phyloP scores from a whole-genome alignment of 1,140 invertebrate genomes.

The Artemia franciscana region DNA sequence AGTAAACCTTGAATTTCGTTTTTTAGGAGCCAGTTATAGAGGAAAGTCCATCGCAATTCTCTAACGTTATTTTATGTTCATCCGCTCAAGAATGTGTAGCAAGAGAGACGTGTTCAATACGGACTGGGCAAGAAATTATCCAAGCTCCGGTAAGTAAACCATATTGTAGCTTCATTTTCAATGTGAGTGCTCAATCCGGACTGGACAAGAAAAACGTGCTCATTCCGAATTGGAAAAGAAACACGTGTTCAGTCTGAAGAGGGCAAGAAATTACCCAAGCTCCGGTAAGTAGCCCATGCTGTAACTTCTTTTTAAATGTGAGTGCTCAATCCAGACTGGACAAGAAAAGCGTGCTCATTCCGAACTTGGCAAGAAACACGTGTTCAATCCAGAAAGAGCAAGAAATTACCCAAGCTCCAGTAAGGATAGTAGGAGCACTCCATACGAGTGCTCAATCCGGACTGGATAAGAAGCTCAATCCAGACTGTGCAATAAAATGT shows the following conservation, averaged over 20 bases:
- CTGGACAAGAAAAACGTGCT: no score
- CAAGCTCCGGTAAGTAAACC: not conserved
- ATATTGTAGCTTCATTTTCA: no score
- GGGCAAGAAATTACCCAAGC: not conserved
- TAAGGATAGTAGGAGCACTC: no score
- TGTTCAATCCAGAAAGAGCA: not conserved
- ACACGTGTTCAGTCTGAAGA: not conserved
- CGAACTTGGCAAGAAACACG: not conserved
- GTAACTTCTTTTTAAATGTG: no score
- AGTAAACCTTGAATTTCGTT: no score
- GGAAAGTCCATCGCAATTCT: not conserved
- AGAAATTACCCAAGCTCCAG: not conserved
- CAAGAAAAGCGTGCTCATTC: no score
- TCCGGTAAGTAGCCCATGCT: not conserved
- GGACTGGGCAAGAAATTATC: not conserved
- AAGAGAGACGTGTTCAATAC: not conserved
- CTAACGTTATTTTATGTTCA: not conserved
- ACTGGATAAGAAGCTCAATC: no score
- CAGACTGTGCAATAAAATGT: no score
- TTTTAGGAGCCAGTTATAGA: not conserved
- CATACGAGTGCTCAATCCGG: no score
- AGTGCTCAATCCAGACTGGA: no score
- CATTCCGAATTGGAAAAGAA: no score
- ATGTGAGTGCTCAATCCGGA: no score
- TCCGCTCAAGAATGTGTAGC: not conserved